These are phyloP conservation scores for Parasteatoda tepidariorum DNA, from an alignment of 1,140 invertebrate species.

Conservation along the genomic window DNA sequence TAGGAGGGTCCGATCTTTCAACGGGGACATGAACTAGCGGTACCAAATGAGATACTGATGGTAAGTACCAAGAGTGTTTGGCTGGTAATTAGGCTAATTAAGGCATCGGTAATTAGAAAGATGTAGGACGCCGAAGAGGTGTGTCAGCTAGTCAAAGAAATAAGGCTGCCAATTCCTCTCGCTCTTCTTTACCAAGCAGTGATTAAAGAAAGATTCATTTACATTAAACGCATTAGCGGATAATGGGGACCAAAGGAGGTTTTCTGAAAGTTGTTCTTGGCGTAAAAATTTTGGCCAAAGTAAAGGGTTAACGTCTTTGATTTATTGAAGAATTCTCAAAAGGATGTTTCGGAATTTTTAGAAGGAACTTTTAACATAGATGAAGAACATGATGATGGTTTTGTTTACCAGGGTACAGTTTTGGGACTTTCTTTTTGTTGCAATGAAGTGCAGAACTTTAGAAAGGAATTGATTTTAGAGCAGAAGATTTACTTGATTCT, in stretches of 20 bases:
- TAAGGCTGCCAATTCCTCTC: not conserved
- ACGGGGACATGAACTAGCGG: not conserved
- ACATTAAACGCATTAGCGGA: not conserved
- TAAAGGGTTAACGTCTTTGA: no score
- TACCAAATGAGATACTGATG: slow-evolving; percentile 30
- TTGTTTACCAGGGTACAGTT: no score
- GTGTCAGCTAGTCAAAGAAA: slow-evolving; percentile 20
- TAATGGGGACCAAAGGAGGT: not conserved
- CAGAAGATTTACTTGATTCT: no score
- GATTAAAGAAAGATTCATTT: not conserved
- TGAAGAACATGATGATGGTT: no score
- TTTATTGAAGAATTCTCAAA: not conserved
- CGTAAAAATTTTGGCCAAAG: no score
- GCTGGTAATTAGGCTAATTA: slow-evolving; percentile 46
- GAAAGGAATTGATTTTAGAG: no score
- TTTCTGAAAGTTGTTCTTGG: not conserved
- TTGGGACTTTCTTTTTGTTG: no score
- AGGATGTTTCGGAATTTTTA: no score
- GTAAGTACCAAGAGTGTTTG: not conserved
- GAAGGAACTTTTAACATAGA: no score
- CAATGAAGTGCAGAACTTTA: no score
- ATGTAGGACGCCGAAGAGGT: slow-evolving; percentile 17
- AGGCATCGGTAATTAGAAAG: slow-evolving; percentile 40
- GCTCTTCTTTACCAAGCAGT: not conserved
- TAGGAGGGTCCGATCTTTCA: not conserved